Base-by-base conservation (phyloP, 2,888 invertebrate genomes). In the Vannuccia rotundouncinata region DNA sequence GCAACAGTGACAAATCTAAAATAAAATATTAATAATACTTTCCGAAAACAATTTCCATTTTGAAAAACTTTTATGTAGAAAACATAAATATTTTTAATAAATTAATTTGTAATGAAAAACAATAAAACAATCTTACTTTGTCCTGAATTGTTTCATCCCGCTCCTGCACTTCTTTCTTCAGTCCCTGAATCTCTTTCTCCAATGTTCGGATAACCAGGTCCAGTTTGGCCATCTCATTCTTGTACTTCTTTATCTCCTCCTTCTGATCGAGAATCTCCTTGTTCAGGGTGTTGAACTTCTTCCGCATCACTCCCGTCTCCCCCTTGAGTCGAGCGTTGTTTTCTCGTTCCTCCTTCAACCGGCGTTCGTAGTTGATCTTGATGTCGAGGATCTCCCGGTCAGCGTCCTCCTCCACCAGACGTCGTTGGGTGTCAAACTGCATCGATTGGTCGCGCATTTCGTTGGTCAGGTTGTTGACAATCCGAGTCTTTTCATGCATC, bases 101-200 rank as follows among this genome's bases (percentile, higher is more conserved):
- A n/a, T n/a, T n/a, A n/a, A n/a, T n/a, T n/a, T n/a, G n/a, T n/a
- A n/a, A n/a, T n/a, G n/a, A n/a, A n/a, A n/a, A n/a, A n/a, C n/a
- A n/a, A n/a, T n/a, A n/a, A n/a, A n/a, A n/a, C n/a, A n/a, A n/a
- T n/a, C n/a, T n/a, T n/a, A 88, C 89, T 85, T 94, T 94, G 78
- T 93, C 92, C 84, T 92, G 92, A 81, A 95, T 94, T 0, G 93
- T 92, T 29, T 90, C 90, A 85, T 95, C 94, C 82, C 94, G 90
- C 86, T 95, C 94, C 1, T 91, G 89, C 80, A 95, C 92, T 88
- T 95, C 95, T 86, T 92, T 93, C 84, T 93, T 93, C 81, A 94
- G 89, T 85, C 94, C 93, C 5, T 91, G 90, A 22, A 94, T 92
- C 83, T 93, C 92, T 82, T 92, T 91, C 85, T 94, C 92, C 80